Evolutionary conservation across 2,888 invertebrate genomes (phyloP), one percentile per base, ranked within the genome.

Genomic region (Uloborus plumipes): DNA sequence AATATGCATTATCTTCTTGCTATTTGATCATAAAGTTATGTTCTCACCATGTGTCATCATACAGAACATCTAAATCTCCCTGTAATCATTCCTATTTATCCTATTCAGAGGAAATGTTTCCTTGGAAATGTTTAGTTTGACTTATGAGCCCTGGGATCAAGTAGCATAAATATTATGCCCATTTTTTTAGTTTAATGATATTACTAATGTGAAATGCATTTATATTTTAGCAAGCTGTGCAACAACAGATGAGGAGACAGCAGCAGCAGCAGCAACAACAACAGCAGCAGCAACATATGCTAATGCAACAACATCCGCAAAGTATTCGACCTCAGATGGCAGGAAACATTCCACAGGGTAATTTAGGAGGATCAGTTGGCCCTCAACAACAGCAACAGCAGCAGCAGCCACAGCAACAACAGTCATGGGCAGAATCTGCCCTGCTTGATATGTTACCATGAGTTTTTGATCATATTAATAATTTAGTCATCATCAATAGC

Each of bases 251-350:
- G 58, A 49, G 71, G 49, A 58, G 66, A 87, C 87, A 59, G 86
- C 86, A 14, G 86, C 86, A 39, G 88, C 88, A 7, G 87, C 87
- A 64, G 86, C 86, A 15, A 39, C 22, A 55, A 47, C 78, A 53
- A 20, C 84, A 82, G 15, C 84, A 75, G 18, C 71, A 74, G 20
- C 75, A 77, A 18, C 77, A 71, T 15, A 66, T 72, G 70, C 26
- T 80, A 26, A 66, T 77, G 55, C 65, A 59, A 73, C 80, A 83
- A 31, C 75, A 76, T 22, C 72, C 84, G 18, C 71, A 74, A 55
- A 75, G 79, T 20, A 84, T 84, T 15, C 61, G 84, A 2, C 53
- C 80, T 18, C 84, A 84, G 49, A 16, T 80, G 3, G 51, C 69
- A n/a, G 69, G 74, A 22, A 72, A 51, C 31, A 65, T 76, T 15